Evolutionary conservation across 2,797 vertebrate species (phyloP).

Genomic region (Ctenopoma multispine): DNA sequence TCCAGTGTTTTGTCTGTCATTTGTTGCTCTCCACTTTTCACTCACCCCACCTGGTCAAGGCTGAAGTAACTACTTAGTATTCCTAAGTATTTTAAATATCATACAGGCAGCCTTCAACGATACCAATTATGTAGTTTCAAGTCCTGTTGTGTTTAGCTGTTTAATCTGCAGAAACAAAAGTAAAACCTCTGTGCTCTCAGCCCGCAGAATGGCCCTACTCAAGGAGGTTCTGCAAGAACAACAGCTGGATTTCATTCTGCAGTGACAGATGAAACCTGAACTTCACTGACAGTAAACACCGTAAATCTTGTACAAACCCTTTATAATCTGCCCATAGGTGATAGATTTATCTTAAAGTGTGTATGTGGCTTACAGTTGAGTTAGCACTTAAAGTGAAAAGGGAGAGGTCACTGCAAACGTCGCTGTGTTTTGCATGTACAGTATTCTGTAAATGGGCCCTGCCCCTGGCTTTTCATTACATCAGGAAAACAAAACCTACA

Average conservation of each 20-base stretch:
- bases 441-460: slow-evolving; percentile 28
- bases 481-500: slow-evolving; percentile 62
- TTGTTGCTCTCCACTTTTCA: too few relatives aligned
- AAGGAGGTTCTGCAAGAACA: slow-evolving; percentile 53
- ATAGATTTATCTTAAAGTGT: not conserved
- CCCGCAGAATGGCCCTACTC: slow-evolving; percentile 16
- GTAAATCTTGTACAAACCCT: not conserved
- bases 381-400: not conserved
- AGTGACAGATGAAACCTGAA: slow-evolving; percentile 13
- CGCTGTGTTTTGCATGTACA: not conserved
- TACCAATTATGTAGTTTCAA: not conserved
- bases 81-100: not conserved
- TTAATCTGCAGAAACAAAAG: slow-evolving; percentile 60
- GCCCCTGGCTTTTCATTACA: not conserved
- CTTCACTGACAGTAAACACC: not conserved
- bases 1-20: too few relatives aligned
- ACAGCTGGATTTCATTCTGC: not conserved
- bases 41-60: too few relatives aligned
- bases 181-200: slow-evolving; percentile 15
- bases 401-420: not conserved
- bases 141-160: not conserved
- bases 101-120: not conserved
- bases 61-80: too few relatives aligned
- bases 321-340: not conserved
- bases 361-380: not conserved